Percentiles rank a stretch among this genome's conserved stretches.
Evolutionary conservation across 2,888 invertebrate species (phyloP).

Genomic region (Embidobia sp.): DNA sequence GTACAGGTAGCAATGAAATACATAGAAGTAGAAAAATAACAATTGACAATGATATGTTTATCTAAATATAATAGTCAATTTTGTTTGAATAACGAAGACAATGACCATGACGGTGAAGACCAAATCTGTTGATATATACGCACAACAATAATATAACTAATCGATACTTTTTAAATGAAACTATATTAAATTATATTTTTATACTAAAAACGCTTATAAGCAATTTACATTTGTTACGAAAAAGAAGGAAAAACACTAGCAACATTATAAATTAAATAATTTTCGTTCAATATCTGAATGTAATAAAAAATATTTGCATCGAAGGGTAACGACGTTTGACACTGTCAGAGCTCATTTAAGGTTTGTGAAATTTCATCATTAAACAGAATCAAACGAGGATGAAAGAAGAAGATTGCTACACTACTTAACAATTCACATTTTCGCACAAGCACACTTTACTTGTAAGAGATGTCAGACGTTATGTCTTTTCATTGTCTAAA

Average conservation of each 20-base stretch:
- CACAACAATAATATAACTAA: too few relatives aligned
- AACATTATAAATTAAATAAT: slow-evolving; percentile 53
- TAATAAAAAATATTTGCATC: slow-evolving; percentile 51
- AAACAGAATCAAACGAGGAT: slow-evolving; percentile 37
- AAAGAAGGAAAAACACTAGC: slow-evolving; percentile 27
- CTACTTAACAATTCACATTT: slow-evolving; percentile 49
- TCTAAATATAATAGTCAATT: slow-evolving; percentile 49
- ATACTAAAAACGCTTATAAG: too few relatives aligned
- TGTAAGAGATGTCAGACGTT: slow-evolving; percentile 57
- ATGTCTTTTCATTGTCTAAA: slow-evolving; percentile 38
- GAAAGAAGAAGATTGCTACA: slow-evolving; percentile 52
- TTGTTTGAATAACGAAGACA: slow-evolving; percentile 61
- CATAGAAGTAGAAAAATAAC: slow-evolving; percentile 64
- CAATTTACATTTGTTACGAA: too few relatives aligned
- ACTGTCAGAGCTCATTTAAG: slow-evolving; percentile 41
- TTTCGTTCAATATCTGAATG: slow-evolving; percentile 49
- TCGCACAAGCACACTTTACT: slow-evolving; percentile 52
- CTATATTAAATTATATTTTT: too few relatives aligned
- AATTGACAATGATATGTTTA: slow-evolving; percentile 72
- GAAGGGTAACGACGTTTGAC: slow-evolving; percentile 41
- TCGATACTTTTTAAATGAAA: too few relatives aligned
- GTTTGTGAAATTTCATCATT: slow-evolving; percentile 52
- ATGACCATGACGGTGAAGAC: slow-evolving; percentile 70
- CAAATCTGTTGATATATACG: slow-evolving; percentile 52
- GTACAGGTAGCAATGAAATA: slow-evolving; percentile 55